A percentile compares a stretch with the other conserved stretches of the same genome.
These are phyloP conservation scores for rabbit (Oryctolagus cuniculus) DNA, from an alignment of 2,113 vertebrate species.

Conservation along the genomic window DNA sequence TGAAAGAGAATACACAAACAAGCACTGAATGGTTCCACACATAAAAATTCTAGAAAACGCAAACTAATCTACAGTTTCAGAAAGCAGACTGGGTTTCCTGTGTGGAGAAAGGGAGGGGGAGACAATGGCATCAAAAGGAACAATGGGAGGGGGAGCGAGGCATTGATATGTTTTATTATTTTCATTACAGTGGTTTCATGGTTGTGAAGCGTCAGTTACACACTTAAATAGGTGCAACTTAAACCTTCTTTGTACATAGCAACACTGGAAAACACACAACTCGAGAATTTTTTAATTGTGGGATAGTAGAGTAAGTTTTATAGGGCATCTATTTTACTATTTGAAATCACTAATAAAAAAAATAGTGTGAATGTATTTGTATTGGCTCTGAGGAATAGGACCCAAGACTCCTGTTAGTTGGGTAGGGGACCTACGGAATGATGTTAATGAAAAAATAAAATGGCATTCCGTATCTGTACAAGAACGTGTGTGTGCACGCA, in stretches of 20 bases:
- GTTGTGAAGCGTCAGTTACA: background rate
- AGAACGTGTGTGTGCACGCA: background rate
- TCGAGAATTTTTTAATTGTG: background rate
- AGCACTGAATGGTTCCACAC: background rate
- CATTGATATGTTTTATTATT: background rate
- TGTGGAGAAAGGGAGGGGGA: fast-evolving
- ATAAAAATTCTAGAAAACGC: background rate
- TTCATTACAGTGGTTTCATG: background rate
- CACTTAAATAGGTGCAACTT: background rate
- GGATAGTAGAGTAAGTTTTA: background rate
- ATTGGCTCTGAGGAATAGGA: background rate
- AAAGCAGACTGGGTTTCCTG: background rate
- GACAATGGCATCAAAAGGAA: background rate
- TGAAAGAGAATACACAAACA: background rate
- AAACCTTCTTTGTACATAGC: background rate
- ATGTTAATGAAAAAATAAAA: background rate
- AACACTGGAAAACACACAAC: background rate
- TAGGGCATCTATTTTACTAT: background rate
- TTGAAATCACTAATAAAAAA: background rate
- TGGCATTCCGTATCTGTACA: background rate
- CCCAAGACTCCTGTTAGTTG: background rate
- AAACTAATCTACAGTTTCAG: background rate
- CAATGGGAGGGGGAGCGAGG: background rate
- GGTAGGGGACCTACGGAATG: fast-evolving
- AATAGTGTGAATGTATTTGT: background rate